These are phyloP conservation scores for Pitangus sulphuratus DNA, from an alignment of 2,797 vertebrate species.

Conservation along the genomic window DNA sequence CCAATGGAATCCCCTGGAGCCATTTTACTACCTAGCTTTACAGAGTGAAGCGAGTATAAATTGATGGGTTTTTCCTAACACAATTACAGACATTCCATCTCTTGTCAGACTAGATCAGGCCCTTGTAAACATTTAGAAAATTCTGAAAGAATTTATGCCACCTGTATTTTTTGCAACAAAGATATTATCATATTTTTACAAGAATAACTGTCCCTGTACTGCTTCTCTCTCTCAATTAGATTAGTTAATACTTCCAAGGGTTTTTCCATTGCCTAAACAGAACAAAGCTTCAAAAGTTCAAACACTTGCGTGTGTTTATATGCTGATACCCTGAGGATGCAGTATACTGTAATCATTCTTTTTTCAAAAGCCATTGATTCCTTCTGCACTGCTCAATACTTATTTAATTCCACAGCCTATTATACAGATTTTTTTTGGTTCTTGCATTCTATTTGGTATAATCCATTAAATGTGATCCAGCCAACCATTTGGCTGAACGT, in stretches of 20 bases:
- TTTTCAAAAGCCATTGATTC: conserved; percentile 9
- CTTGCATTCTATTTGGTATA: background rate
- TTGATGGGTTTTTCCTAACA: background rate
- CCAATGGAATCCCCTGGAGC: background rate
- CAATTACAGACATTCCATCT: background rate
- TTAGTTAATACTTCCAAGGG: background rate
- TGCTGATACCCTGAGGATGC: background rate
- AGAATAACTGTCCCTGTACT: background rate
- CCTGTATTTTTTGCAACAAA: background rate
- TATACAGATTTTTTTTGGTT: background rate
- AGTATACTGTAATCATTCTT: background rate
- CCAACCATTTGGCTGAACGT: background rate
- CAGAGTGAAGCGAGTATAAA: background rate
- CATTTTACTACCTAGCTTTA: background rate
- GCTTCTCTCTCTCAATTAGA: background rate
- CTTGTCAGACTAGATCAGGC: background rate
- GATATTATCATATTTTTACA: background rate
- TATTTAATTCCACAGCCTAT: conserved; percentile 6
- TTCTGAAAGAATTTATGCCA: background rate
- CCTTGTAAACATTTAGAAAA: background rate
- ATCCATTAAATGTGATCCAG: background rate
- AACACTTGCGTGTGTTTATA: background rate
- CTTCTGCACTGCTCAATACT: background rate
- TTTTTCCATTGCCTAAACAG: background rate
- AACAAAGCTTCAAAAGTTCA: background rate